Evolutionary conservation across 2,888 invertebrate genomes (phyloP).

Genomic region (Cephus spinipes): DNA sequence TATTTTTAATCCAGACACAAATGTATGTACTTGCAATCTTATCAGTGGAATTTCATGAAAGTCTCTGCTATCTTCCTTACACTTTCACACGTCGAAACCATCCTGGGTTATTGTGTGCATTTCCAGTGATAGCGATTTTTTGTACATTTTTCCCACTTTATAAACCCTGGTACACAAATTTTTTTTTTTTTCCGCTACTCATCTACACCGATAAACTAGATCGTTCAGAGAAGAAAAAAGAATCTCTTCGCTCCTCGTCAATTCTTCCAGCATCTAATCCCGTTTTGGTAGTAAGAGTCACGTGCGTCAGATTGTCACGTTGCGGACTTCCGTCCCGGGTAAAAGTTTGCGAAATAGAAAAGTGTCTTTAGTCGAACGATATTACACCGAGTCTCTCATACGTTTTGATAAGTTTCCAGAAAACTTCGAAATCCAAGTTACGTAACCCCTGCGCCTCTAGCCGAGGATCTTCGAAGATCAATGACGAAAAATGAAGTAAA

Average conservation of each 20-base stretch:
- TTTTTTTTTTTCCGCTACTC: background rate
- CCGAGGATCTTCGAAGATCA: too few species aligned
- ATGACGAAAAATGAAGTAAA: too few species aligned
- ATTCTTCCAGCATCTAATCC: background rate
- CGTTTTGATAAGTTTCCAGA: too few species aligned
- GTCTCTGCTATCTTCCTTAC: background rate
- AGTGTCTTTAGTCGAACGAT: background rate
- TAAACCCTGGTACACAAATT: too few species aligned
- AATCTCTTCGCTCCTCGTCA: background rate
- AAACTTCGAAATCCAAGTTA: too few species aligned
- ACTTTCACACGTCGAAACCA: background rate
- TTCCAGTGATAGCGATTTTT: background rate
- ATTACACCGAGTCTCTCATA: background rate
- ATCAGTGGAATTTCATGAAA: background rate
- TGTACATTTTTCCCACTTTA: background rate
- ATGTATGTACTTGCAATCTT: background rate
- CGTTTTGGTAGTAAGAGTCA: background rate
- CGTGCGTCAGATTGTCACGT: background rate
- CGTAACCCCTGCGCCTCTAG: rapidly evolving
- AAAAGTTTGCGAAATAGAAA: background rate
- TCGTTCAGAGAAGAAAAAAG: background rate
- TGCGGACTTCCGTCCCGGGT: background rate
- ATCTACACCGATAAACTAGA: background rate
- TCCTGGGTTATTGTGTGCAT: background rate
- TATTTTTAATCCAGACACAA: background rate